Base-by-base conservation (phyloP, 2,888 invertebrate genomes). In the Terebella lapidaria region DNA sequence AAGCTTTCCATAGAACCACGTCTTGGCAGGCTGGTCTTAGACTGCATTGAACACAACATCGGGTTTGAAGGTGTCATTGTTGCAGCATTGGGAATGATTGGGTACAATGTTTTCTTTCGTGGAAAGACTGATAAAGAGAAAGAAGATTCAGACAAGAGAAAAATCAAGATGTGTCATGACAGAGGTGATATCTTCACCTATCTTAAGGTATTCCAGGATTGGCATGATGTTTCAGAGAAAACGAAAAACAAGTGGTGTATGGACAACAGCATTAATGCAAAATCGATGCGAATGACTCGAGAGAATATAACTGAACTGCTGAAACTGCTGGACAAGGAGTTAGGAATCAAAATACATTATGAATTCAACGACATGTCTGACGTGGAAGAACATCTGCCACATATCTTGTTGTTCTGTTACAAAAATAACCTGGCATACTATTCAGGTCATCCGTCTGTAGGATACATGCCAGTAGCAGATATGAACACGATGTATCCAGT, bases 251-350 rank as follows among this genome's bases (percentile, higher is more conserved):
- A 18, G 10, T 65, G 65, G 65, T 65, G 65, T 54, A 61, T 65
- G 28, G 57, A 69, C n/a, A 77, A 81, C 61, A 71, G 70, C 57
- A 71, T 81, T 35, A 79, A 80, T 65, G 74, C 70, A 15, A 78
- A 75, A 66, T 65, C 74, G 2, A 70, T 79, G 63, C 68, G 70
- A 42, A 66, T 68, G 3, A 71, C 70, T 3, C 60, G 68, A 26
- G 73, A 74, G 18, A 56, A 18, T 15, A 55, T 18, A 18, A 54
- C 2, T 4, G 10, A 20, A 30, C 20, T 25, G 25, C 47, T 28
- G 10, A 42, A 15, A 26, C 15, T 22, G 10, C 49, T 49, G 10
- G n/a, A 49, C n/a, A 28, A 58, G 25, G 53, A 58, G 15, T 25
- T 57, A 3, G 15, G 15, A 4, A 5, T 57, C 4, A 10, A n/a